Percentiles rank a stretch among this genome's conserved stretches.
These are phyloP conservation scores for Synanthedon myopaeformis DNA, from an alignment of 2,888 invertebrate species.

Conservation along the genomic window DNA sequence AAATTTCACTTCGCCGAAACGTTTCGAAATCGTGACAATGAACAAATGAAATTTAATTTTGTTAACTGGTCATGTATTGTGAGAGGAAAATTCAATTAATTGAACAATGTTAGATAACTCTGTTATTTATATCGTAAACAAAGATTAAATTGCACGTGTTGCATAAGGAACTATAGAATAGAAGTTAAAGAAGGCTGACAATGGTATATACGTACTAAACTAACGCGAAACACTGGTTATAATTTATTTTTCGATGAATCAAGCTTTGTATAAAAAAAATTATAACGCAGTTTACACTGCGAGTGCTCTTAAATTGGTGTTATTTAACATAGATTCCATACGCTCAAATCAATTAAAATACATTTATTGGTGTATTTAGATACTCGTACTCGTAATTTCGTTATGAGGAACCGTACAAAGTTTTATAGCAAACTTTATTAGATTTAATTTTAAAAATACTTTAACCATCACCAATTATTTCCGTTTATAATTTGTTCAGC, in stretches of 20 bases:
- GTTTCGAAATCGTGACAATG: conserved; percentile 2
- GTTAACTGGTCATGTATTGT: conserved; percentile 4
- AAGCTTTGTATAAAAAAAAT: too few species aligned
- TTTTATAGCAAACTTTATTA: too few species aligned
- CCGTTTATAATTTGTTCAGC: too few species aligned
- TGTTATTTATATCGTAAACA: neutral
- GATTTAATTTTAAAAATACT: too few species aligned
- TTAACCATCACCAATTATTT: too few species aligned
- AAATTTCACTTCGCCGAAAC: conserved; percentile 10
- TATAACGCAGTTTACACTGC: too few species aligned
- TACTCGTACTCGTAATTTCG: neutral
- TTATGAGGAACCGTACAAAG: too few species aligned
- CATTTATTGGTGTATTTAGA: neutral
- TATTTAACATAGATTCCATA: too few species aligned
- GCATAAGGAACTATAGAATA: neutral
- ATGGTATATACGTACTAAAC: too few species aligned
- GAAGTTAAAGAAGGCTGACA: neutral
- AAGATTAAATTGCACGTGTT: neutral
- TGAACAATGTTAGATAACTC: neutral
- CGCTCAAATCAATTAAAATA: neutral
- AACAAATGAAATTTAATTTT: conserved; percentile 2
- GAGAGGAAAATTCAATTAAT: conserved; percentile 9
- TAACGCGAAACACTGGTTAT: too few species aligned
- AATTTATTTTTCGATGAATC: too few species aligned
- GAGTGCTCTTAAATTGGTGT: too few species aligned